Evolutionary conservation across 2,888 invertebrate genomes (phyloP), one percentile per base, ranked within the genome.

Genomic region (Drosophila anomalata): DNA sequence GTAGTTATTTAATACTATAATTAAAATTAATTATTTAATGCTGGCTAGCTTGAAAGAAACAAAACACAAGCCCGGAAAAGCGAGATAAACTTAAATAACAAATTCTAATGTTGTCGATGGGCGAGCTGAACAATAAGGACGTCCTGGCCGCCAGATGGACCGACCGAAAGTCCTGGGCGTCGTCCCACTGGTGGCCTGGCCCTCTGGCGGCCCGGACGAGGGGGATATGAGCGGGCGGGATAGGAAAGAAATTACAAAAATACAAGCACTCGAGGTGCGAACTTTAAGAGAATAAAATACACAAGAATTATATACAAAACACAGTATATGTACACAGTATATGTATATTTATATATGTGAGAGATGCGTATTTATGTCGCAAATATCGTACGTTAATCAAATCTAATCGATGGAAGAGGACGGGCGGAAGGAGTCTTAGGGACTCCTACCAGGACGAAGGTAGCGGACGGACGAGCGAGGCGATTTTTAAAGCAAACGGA

Each of bases 181-280:
- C 14, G 14, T 14, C 14, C 14, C 14, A 14, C 14, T 14, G 36
- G 24, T 24, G 36, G 39, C 26, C 14, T 14, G 14, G 14, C 26
- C 22, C 3, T 3, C 22, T 22, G 22, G 22, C 22, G 3, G 22
- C 5, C 22, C 33, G 12, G 33, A 11, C 4, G 17, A 17, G 54
- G 17, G 12, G 51, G 33, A 17, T 31, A 3, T 12, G 57, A 33
- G n/a, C 14, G 39, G 48, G 26, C 26, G 42, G 33, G n/a, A 39
- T 70, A 55, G 60, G 79, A 84, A 78, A 76, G 79, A 81, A 78
- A 85, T 79, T 59, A 71, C 77, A 85, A 68, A 79, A 82, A 79
- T 79, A 77, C 77, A 57, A 53, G 52, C 73, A 62, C 48, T 48
- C 39, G 50, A 48, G 20, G 65, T 66, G 55, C 68, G 20, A 58